Conservation (phyloP, 1,140 invertebrate species). For the Bombus terrestris region DNA sequence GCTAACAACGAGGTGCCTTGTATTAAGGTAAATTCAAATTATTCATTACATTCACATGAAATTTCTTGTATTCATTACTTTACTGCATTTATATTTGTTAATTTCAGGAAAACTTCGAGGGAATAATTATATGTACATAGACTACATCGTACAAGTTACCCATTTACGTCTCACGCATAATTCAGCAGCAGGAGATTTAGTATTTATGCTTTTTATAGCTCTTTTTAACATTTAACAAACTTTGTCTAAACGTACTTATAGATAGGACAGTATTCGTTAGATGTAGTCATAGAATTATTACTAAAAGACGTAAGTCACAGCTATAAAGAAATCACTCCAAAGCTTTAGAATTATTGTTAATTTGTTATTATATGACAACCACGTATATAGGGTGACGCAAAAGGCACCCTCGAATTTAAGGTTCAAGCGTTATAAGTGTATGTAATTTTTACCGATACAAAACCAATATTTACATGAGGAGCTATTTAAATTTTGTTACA, state of each 20-base stretch:
- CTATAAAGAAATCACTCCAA: constrained; percentile 77
- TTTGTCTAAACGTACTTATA: constrained; percentile 78
- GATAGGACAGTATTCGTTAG: constrained; percentile 80
- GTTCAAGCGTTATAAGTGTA: background rate
- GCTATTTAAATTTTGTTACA: constrained; percentile 22
- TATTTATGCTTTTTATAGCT: constrained; percentile 69
- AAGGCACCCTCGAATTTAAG: constrained; percentile 2
- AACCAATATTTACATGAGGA: background rate
- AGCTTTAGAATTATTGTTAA: constrained; percentile 79
- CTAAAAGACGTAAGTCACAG: constrained; percentile 69
- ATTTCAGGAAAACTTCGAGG: constrained; percentile 53
- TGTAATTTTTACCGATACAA: background rate
- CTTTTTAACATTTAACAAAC: constrained; percentile 65
- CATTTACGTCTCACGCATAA: constrained; percentile 57
- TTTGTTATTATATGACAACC: constrained; percentile 71
- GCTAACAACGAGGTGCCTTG: constrained; percentile 77
- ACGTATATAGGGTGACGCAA: constrained; percentile 61
- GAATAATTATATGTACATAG: constrained; percentile 59
- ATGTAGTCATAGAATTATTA: constrained; percentile 66
- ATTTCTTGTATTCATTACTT: background rate
- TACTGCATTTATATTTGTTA: background rate
- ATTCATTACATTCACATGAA: background rate
- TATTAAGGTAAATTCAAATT: constrained; percentile 46
- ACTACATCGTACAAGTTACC: constrained; percentile 61
- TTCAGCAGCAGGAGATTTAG: constrained; percentile 57